Percentiles rank a stretch among this genome's conserved stretches.
These are phyloP conservation scores for Furcula furcula DNA, from an alignment of 2,888 invertebrate species.

Conservation along the genomic window DNA sequence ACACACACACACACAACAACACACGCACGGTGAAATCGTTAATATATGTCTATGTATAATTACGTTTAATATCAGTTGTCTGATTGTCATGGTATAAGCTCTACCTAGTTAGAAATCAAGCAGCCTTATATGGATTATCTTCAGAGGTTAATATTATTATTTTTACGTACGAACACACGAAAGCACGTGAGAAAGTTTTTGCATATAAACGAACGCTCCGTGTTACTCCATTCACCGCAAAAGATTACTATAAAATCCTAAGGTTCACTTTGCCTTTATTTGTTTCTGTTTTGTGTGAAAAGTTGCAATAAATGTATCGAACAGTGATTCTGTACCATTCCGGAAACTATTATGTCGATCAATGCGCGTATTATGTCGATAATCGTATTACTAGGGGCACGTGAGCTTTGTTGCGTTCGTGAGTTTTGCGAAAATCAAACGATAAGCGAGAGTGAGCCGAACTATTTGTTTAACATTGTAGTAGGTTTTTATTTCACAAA, in stretches of 20 bases:
- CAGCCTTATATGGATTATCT: no score
- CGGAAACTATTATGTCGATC: slow-evolving; percentile 64
- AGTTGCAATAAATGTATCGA: slow-evolving; percentile 35
- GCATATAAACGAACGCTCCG: slow-evolving; percentile 23
- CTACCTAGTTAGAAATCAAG: no score
- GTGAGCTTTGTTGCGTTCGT: slow-evolving; percentile 70
- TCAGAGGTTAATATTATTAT: no score
- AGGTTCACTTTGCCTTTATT: slow-evolving; percentile 44
- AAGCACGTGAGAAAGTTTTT: no score
- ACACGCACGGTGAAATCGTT: no score
- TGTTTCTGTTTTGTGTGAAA: slow-evolving; percentile 59
- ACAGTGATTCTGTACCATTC: slow-evolving; percentile 47
- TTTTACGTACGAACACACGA: no score
- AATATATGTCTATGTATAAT: no score
- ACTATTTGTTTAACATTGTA: slow-evolving; percentile 20
- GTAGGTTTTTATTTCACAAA: no score
- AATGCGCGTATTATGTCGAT: slow-evolving; percentile 52
- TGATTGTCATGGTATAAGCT: no score
- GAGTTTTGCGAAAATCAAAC: slow-evolving; percentile 57
- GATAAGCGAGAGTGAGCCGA: slow-evolving; percentile 43
- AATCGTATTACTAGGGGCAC: slow-evolving; percentile 71
- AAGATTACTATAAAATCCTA: slow-evolving; percentile 48
- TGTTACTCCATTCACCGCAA: slow-evolving; percentile 39
- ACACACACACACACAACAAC: no score
- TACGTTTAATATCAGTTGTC: no score